These are phyloP conservation scores for Drosophila stalkeri DNA, from an alignment of 2,888 invertebrate species.

Conservation along the genomic window DNA sequence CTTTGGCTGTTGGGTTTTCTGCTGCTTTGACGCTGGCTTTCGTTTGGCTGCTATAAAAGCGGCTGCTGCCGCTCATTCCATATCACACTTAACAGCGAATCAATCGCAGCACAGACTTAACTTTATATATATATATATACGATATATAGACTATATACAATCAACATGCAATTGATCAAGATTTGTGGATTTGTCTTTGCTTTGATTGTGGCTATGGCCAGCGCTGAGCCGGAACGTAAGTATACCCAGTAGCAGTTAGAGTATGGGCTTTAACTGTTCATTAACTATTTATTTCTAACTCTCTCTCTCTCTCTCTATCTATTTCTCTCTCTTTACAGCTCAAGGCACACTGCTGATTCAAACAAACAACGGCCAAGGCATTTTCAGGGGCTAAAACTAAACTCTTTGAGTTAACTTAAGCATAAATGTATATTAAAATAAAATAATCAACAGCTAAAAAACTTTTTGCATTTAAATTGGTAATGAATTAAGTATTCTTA, in stretches of 20 bases:
- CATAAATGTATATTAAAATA: not conserved
- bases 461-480: not conserved
- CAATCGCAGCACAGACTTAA: not conserved
- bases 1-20: not conserved
- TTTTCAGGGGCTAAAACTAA: slow-evolving; percentile 28
- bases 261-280: no score
- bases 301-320: not conserved
- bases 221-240: slow-evolving; percentile 55
- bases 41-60: slow-evolving; percentile 40
- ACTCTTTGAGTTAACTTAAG: not conserved
- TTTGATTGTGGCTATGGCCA: slow-evolving; percentile 57
- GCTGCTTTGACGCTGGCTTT: slow-evolving; percentile 3
- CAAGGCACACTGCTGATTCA: slow-evolving; percentile 47
- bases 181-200: slow-evolving; percentile 56
- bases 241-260: not conserved
- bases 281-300: not conserved
- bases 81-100: slow-evolving; percentile 3
- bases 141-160: not conserved
- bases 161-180: slow-evolving; percentile 50
- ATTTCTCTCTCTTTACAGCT: slow-evolving; percentile 25
- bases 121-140: not conserved
- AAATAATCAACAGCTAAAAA: not conserved
- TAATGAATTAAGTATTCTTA: not conserved
- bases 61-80: not conserved
- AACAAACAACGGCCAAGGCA: slow-evolving; percentile 45